phyloP scores from a whole-genome alignment of 2,888 invertebrate genomes.

The Drosophila affinis region DNA sequence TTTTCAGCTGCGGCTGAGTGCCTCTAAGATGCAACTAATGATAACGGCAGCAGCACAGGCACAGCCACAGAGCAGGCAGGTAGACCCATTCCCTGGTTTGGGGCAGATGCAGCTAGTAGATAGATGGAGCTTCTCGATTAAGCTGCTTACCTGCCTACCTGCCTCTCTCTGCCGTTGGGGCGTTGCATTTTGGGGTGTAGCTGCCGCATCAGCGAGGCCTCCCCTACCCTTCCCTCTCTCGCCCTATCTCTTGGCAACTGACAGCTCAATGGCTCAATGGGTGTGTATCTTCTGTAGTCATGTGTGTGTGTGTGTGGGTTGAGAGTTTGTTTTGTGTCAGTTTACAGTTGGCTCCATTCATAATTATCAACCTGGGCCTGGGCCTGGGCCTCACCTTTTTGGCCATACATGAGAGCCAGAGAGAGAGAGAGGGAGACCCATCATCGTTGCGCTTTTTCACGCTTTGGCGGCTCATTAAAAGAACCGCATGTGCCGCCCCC shows the following conservation, averaged over 20 bases:
- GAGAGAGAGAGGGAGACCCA: conserved; percentile 6
- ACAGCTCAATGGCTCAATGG: conserved; percentile 68
- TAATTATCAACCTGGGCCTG: conserved; percentile 65
- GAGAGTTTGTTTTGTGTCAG: conserved; percentile 71
- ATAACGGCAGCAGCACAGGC: conserved; percentile 54
- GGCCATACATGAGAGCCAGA: conserved; percentile 1
- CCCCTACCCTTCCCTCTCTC: conserved; percentile 23
- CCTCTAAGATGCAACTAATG: conserved; percentile 80
- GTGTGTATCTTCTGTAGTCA: conserved; percentile 14
- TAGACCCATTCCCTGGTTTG: not conserved
- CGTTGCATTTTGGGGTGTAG: conserved; percentile 75
- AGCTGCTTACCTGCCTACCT: conserved; percentile 66
- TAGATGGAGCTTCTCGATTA: conserved; percentile 59
- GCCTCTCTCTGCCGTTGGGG: conserved; percentile 45
- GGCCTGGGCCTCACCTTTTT: conserved; percentile 39
- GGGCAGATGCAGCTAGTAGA: conserved; percentile 40
- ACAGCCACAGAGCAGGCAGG: conserved; percentile 2
- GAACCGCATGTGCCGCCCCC: conserved; percentile 20
- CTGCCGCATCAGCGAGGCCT: conserved; percentile 69
- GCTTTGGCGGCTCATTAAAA: conserved; percentile 78
- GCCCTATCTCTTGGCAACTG: conserved; percentile 30
- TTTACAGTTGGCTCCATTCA: conserved; percentile 76
- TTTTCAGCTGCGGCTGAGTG: conserved; percentile 76
- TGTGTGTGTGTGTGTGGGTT: conserved; percentile 61
- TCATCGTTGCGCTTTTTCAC: conserved; percentile 75